A percentile compares a stretch with the other conserved stretches of the same genome.
Evolutionary conservation across 2,888 invertebrate genomes (phyloP).

Genomic region (Xestia rhomboidea): DNA sequence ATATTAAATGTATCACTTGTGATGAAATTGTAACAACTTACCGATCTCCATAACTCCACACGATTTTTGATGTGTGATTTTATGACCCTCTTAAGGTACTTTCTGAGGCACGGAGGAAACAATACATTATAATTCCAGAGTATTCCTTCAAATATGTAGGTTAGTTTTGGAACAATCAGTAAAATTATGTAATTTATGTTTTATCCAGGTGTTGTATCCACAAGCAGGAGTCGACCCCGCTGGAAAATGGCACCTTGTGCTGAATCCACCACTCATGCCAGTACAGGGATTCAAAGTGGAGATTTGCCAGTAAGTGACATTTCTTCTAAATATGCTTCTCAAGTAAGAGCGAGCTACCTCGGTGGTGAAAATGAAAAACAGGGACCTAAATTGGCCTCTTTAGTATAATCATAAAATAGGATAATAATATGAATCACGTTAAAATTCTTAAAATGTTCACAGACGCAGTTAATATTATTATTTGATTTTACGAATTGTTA

Average conservation of each 20-base stretch:
- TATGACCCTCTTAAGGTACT: too few species aligned
- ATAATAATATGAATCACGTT: background rate
- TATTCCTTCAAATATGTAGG: background rate
- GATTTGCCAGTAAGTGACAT: slow-evolving; percentile 92
- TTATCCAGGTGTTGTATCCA: slow-evolving; percentile 90
- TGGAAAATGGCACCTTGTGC: slow-evolving; percentile 92
- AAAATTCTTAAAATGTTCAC: background rate
- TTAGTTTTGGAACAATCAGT: background rate
- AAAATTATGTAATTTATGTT: background rate
- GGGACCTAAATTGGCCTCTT: background rate
- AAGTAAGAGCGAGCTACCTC: background rate
- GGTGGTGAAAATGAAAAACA: background rate
- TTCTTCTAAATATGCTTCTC: background rate
- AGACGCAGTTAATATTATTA: background rate
- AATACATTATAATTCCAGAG: background rate
- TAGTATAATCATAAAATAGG: background rate
- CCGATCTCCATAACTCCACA: too few species aligned
- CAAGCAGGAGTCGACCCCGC: slow-evolving; percentile 90
- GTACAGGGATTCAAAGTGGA: slow-evolving; percentile 94
- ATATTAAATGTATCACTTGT: too few species aligned
- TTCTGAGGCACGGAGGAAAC: background rate
- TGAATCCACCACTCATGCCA: slow-evolving; percentile 91
- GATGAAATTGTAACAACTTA: too few species aligned
- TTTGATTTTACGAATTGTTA: background rate
- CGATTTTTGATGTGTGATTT: too few species aligned